phyloP scores from a whole-genome alignment of 1,140 invertebrate genomes.

The Onthophagus taurus region DNA sequence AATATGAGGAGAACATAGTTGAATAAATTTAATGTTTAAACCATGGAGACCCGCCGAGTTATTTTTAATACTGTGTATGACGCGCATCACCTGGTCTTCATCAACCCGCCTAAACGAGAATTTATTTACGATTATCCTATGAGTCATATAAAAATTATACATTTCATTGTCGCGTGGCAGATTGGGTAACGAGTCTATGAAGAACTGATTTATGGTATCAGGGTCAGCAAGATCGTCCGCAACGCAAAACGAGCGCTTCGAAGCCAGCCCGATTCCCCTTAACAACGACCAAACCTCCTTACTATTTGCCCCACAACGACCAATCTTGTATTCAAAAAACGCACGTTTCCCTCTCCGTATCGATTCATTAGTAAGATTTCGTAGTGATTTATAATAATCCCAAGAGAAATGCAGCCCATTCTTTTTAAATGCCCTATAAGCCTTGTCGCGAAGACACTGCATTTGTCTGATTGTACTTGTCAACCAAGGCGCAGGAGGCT shows the following conservation, averaged over 20 bases:
- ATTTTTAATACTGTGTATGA: background rate
- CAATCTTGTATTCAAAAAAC: background rate
- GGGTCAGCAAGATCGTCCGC: background rate
- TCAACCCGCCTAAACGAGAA: background rate
- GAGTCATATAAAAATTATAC: background rate
- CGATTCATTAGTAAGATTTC: background rate
- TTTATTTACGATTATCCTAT: background rate
- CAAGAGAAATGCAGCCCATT: background rate
- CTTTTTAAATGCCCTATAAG: background rate
- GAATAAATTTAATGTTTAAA: background rate
- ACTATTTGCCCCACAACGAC: too few relatives aligned
- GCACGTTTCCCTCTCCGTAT: background rate
- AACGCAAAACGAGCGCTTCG: too few relatives aligned
- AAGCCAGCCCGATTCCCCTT: too few relatives aligned
- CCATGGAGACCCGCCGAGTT: background rate
- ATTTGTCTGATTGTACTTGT: background rate
- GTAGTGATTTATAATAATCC: constrained; percentile 1
- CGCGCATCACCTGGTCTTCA: background rate
- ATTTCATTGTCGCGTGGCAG: background rate
- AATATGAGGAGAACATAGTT: constrained; percentile 6
- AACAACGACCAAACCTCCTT: too few relatives aligned
- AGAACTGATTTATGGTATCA: background rate
- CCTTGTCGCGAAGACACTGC: constrained; percentile 1
- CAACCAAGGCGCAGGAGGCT: constrained; percentile 1
- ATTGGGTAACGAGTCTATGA: background rate